A percentile compares a stretch with the other conserved stretches of the same genome.
Conservation (phyloP, 1,140 invertebrate species). For the Dolichoris vasculosae region DNA sequence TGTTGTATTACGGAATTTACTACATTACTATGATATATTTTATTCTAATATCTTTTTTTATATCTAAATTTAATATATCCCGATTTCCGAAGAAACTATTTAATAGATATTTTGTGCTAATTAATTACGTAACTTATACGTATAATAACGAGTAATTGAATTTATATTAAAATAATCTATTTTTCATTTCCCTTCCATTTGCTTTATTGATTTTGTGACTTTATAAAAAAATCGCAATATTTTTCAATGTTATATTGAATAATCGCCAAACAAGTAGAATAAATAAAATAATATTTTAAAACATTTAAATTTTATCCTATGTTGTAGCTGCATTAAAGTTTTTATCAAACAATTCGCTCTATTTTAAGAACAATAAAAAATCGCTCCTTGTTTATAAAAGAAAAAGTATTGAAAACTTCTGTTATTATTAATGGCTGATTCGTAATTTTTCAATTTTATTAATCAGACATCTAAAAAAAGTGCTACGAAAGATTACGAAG, state of each 20-base stretch:
- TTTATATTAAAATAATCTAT: no score
- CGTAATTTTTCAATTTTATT: neutral
- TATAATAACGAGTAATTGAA: no score
- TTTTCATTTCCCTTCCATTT: no score
- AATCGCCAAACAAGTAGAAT: no score
- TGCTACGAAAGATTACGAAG: neutral
- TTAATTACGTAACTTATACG: neutral
- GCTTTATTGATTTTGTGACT: no score
- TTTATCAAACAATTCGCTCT: no score
- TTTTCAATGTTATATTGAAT: no score
- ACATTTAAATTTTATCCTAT: no score
- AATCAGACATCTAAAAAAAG: neutral
- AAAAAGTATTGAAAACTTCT: neutral
- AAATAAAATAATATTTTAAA: no score
- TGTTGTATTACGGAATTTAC: neutral
- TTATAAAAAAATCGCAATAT: no score
- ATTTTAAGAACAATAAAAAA: no score
- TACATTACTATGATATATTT: neutral
- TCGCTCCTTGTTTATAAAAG: neutral
- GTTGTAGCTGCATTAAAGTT: no score
- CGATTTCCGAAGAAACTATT: neutral
- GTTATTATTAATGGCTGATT: neutral
- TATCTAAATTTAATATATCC: neutral
- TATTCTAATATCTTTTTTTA: neutral
- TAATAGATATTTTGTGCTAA: neutral